Evolutionary conservation across 2,888 invertebrate genomes (phyloP), one percentile per base, ranked within the genome.

Genomic region (Iselma pallidipennis): DNA sequence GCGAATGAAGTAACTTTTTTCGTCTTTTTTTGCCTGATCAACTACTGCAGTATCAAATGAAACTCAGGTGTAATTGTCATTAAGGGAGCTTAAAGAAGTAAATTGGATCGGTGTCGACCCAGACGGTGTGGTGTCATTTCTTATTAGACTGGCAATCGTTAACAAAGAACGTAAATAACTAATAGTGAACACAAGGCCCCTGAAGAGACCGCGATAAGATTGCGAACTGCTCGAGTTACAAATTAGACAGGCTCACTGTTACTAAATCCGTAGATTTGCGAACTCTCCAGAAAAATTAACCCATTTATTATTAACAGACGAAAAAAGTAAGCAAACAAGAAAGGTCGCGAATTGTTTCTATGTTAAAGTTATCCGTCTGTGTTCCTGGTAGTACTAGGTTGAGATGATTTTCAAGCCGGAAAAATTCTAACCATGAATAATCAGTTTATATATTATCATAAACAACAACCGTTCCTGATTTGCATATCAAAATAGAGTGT

Each of bases 291-390:
- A 80, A 80, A 81, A 80, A 80, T 80, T 66, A 79, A 78, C 75
- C 77, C 76, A 80, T 80, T 78, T 78, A 80, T 79, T 78, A 80
- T 80, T 79, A 78, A 80, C 74, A 74, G 71, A 71, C 72, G 73
- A 71, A 76, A 74, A 74, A 72, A 75, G 73, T 71, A 71, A 71
- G 69, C 71, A 70, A 53, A 68, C 75, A n/a, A n/a, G 70, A 73
- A 37, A 37, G 71, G 66, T 67, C 65, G 76, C 73, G 76, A 77
- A 78, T 78, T 77, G 75, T 77, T 77, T 76, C n/a, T 74, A 74
- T 73, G 16, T 37, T 33, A 29, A 9, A 29, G 3, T 37, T 37
- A 37, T 75, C 73, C 74, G 71, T 70, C 71, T 69, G 70, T 68
- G 70, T 66, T n/a, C 23, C 16, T 54, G 62, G 57, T 59, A 48